phyloP scores from a whole-genome alignment of 1,140 invertebrate genomes.

The Thaumetopoea pityocampa region DNA sequence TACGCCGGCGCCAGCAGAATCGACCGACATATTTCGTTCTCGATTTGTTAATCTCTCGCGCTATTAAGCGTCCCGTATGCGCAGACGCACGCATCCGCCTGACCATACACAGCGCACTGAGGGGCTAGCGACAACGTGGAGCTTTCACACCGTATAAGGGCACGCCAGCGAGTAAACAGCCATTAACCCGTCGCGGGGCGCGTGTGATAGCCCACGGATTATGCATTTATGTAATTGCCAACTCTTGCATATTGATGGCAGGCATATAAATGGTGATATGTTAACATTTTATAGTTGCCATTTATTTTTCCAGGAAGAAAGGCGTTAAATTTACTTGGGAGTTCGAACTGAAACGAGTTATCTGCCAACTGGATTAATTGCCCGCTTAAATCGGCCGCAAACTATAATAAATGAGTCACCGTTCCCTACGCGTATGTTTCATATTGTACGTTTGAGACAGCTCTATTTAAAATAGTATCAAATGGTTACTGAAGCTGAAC shows the following conservation, averaged over 20 bases:
- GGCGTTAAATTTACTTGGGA: no score
- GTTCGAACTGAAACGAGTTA: no score
- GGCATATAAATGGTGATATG: constrained; percentile 4
- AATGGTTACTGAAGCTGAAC: no score
- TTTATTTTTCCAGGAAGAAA: not conserved
- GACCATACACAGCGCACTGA: constrained; percentile 25
- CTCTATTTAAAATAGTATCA: no score
- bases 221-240: constrained; percentile 65
- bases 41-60: constrained; percentile 27
- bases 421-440: no score
- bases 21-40: no score
- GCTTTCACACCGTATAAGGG: constrained; percentile 70
- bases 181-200: constrained; percentile 45
- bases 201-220: constrained; percentile 53
- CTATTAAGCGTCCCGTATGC: constrained; percentile 25
- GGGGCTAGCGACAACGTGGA: constrained; percentile 55
- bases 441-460: no score
- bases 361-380: no score
- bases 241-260: constrained; percentile 33
- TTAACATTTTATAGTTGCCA: constrained; percentile 1
- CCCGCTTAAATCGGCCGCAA: no score
- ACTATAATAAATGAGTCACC: no score
- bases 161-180: constrained; percentile 52
- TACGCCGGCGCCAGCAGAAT: no score
- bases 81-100: constrained; percentile 28